A percentile compares a stretch with the other conserved stretches of the same genome.
Evolutionary conservation across 1,140 invertebrate species (phyloP).

Genomic region (Aplysia californica): DNA sequence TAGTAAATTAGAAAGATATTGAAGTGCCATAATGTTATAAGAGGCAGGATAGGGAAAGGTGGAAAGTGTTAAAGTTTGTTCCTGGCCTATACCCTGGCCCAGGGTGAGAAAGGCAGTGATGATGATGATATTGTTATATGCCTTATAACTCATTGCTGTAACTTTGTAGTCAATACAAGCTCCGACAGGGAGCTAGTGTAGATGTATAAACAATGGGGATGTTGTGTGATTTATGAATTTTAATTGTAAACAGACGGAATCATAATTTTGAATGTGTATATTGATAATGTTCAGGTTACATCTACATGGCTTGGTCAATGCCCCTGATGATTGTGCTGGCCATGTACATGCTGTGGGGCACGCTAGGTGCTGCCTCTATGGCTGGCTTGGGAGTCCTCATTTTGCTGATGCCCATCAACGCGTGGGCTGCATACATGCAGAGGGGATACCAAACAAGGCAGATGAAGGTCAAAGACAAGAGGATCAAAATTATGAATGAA

Average conservation of each 20-base stretch:
- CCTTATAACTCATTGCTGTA: no score
- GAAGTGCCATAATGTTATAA: no score
- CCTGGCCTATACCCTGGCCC: no score
- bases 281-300: constrained; percentile 4
- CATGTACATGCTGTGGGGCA: constrained; percentile 88
- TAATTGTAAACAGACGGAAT: no score
- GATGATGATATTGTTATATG: no score
- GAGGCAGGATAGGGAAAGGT: no score
- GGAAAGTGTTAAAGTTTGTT: no score
- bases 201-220: not conserved
- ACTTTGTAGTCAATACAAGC: not conserved
- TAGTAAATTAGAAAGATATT: no score
- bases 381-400: constrained; percentile 65
- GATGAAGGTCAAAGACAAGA: constrained; percentile 72
- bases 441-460: constrained; percentile 69
- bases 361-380: constrained; percentile 68
- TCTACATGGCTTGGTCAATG: constrained; percentile 97
- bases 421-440: constrained; percentile 83
- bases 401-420: constrained; percentile 77
- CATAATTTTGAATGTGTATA: no score
- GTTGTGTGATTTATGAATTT: no score
- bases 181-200: not conserved
- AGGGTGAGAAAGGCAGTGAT: no score
- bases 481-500: constrained; percentile 70
- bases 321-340: constrained; percentile 89